Base-by-base conservation (phyloP, 2,113 vertebrate genomes). In the Thamnaconus septentrionalis region DNA sequence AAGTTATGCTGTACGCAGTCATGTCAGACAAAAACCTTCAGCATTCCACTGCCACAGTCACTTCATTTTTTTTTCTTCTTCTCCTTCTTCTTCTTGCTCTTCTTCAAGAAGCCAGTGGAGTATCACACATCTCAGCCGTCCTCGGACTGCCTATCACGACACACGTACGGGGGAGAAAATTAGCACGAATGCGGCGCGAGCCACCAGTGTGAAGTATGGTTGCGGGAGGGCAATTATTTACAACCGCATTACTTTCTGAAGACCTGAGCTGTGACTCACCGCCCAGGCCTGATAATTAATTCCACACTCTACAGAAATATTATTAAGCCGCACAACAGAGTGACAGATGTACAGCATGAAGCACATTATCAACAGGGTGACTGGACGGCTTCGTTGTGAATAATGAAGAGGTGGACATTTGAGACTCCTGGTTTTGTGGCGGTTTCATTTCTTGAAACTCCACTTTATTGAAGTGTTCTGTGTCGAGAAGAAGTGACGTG, bases 191-290 rank as follows among this genome's bases (percentile, higher is more conserved):
- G 78, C 74, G 69, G 76, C 39, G n/a, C 76, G 67, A 31, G 41
- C 74, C 76, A 78, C 85, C 81, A 62, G 59, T 55, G 68, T 85
- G 83, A 87, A 79, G 80, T 86, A 85, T 88, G 82, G 81, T 73
- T 83, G 76, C 83, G 80, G 76, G 56, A 39, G 78, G 71, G 70
- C 53, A 49, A 88, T 88, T 82, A 85, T 85, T 89, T 88, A 87
- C 83, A 48, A 69, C 73, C 60, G 64, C 68, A 71, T 83, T 84
- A 80, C 81, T 84, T 83, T 85, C 81, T 75, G 73, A 85, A 71
- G 84, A 84, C 83, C 83, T 76, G 74, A 82, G 72, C 79, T 87
- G 73, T 88, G 83, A 89, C 81, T 89, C 88, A 89, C 76, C 63
- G 39, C 47, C 75, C 52, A 10, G 77, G 74, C 68, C 79, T 59